A percentile compares a stretch with the other conserved stretches of the same genome.
Conservation (phyloP, 2,797 vertebrate species). For the Picus viridis region DNA sequence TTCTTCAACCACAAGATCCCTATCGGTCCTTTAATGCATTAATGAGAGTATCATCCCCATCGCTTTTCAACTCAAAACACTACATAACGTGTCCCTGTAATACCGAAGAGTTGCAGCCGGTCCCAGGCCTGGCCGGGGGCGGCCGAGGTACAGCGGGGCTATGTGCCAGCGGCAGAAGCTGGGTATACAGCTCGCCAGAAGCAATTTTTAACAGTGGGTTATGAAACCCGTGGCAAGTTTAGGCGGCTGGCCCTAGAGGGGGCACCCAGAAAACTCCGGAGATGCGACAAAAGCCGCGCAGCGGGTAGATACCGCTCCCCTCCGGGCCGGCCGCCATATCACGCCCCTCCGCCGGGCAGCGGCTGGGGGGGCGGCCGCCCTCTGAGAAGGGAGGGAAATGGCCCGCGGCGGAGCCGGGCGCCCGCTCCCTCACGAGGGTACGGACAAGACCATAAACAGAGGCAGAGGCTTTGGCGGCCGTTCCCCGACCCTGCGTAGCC, state of each 20-base stretch:
- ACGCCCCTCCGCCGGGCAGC: background rate
- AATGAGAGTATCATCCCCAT: background rate
- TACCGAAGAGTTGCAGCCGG: rapidly evolving
- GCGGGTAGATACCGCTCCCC: background rate
- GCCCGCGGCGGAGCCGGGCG: background rate
- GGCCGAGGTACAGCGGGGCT: background rate
- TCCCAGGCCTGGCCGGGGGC: background rate
- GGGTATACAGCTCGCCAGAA: background rate
- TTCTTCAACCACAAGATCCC: conserved; percentile 26
- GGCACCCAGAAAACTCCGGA: background rate
- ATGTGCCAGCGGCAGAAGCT: background rate
- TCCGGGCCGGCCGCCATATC: conserved; percentile 1
- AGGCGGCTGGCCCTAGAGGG: background rate
- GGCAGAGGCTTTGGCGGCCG: background rate
- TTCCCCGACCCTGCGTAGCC: background rate
- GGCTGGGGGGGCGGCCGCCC: background rate
- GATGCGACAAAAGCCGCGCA: background rate
- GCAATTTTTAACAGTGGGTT: background rate
- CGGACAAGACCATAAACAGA: background rate
- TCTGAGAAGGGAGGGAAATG: background rate
- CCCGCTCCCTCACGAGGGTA: background rate
- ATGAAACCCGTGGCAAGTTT: background rate
- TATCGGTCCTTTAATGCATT: background rate
- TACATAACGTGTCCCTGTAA: rapidly evolving
- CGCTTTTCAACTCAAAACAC: background rate